phyloP scores from a whole-genome alignment of 2,797 vertebrate species.

The Xenentodon cancila region DNA sequence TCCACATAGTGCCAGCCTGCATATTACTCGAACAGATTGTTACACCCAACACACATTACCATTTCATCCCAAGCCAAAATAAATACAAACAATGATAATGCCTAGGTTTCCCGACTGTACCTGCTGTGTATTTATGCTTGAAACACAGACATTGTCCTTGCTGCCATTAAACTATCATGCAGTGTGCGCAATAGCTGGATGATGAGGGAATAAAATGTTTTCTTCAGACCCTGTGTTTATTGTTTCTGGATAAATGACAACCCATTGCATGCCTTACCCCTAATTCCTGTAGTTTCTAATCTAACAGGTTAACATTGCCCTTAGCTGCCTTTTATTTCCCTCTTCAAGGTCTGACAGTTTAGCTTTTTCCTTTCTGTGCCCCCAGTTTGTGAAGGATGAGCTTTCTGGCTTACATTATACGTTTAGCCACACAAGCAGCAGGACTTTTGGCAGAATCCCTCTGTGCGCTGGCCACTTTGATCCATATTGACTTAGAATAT shows the following conservation, averaged over 20 bases:
- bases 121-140: constrained; percentile 54
- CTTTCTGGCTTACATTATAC: constrained; percentile 6
- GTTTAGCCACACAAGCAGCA: constrained; percentile 6
- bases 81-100: constrained; percentile 62
- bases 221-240: constrained; percentile 52
- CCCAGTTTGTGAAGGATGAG: neutral
- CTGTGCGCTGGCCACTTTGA: neutral
- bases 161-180: constrained; percentile 36
- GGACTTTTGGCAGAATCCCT: neutral
- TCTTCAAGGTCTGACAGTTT: neutral
- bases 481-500: neutral
- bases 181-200: constrained; percentile 16
- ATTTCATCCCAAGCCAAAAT: constrained; percentile 52
- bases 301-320: constrained; percentile 32
- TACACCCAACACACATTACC: constrained; percentile 43
- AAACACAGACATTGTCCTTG: constrained; percentile 41
- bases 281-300: constrained; percentile 48
- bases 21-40: constrained; percentile 56
- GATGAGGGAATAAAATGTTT: constrained; percentile 42
- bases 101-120: constrained; percentile 46
- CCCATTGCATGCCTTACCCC: constrained; percentile 35
- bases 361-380: neutral
- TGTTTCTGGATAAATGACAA: constrained; percentile 62
- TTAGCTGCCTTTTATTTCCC: constrained; percentile 12
- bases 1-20: constrained; percentile 24